Percentiles rank a stretch among this genome's conserved stretches.
Conservation (phyloP, 2,797 vertebrate species). For the Smutsia temminckii region DNA sequence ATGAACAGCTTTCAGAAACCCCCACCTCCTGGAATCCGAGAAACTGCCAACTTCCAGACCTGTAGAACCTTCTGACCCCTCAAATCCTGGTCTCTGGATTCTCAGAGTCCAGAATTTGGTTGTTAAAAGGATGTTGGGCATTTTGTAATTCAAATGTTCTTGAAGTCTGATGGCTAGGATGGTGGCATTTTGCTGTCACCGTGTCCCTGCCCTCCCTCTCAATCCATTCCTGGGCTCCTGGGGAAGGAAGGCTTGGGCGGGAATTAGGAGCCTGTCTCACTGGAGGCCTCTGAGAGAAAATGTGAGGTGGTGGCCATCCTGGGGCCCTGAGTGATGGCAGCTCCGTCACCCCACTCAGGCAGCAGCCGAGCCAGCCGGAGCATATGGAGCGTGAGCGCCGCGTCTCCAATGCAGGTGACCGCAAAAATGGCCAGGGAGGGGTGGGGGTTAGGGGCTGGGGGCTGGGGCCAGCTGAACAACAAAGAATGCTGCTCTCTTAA, state of each 20-base stretch:
- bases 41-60: neutral
- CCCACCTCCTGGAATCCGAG: neutral
- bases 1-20: neutral
- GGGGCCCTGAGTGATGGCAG: neutral
- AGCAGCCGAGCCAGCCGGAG: conserved; percentile 63
- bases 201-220: neutral
- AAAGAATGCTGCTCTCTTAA: neutral
- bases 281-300: neutral
- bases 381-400: conserved; percentile 68
- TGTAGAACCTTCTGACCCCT: too few species aligned
- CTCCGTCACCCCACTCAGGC: neutral
- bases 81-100: neutral
- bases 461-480: too few species aligned
- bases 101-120: too few species aligned
- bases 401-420: conserved; percentile 75
- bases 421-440: rapidly evolving
- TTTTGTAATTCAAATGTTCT: neutral
- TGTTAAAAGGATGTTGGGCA: neutral
- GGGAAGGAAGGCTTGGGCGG: neutral
- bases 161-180: neutral
- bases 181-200: rapidly evolving
- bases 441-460: neutral
- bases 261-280: neutral
- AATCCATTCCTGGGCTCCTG: neutral
- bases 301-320: neutral